phyloP scores from a whole-genome alignment of 2,888 invertebrate species.

The Sarcophaga variegata region DNA sequence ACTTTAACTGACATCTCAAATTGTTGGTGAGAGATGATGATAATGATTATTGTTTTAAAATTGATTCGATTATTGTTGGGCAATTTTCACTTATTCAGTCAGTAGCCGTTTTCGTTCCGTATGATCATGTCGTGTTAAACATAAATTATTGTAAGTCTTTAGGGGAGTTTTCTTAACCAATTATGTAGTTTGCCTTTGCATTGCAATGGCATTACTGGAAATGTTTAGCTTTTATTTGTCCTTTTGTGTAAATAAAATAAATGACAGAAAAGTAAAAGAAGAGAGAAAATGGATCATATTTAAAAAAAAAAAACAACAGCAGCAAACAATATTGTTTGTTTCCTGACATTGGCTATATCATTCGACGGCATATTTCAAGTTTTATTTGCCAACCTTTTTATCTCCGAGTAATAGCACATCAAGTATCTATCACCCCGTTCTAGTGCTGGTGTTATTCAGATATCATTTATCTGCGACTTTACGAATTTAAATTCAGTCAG shows the following conservation, averaged over 20 bases:
- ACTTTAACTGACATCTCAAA: constrained; percentile 47
- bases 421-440: too few relatives aligned
- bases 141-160: constrained; percentile 19
- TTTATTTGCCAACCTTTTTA: too few relatives aligned
- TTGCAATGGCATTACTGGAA: too few relatives aligned
- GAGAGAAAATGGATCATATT: not conserved
- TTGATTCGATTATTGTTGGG: constrained; percentile 60
- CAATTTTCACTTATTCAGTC: constrained; percentile 62
- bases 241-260: constrained; percentile 24
- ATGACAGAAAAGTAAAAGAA: constrained; percentile 14
- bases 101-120: constrained; percentile 46
- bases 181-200: constrained; percentile 4
- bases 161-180: constrained; percentile 21
- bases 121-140: constrained; percentile 39
- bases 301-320: too few relatives aligned
- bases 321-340: constrained; percentile 20
- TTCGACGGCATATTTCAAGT: constrained; percentile 47
- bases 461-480: too few relatives aligned
- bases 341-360: constrained; percentile 59
- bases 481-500: too few relatives aligned
- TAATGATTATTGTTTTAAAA: constrained; percentile 36
- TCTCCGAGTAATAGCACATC: too few relatives aligned
- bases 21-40: constrained; percentile 32
- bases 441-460: too few relatives aligned
- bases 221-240: not conserved